phyloP scores from a whole-genome alignment of 2,888 invertebrate species.

The Eilema caniola region DNA sequence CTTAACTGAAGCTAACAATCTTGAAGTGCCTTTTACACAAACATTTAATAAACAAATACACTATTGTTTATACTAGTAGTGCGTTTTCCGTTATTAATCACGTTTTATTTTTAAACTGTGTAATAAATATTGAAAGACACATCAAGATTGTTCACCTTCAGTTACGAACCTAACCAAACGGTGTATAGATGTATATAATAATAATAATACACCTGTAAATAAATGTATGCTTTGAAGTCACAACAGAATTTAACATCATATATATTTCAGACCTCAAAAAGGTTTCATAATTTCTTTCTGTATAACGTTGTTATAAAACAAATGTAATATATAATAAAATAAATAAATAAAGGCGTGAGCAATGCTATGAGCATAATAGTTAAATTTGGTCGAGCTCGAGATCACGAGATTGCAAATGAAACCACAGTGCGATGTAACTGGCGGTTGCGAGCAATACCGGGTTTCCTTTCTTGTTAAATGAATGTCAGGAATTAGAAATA shows the following conservation, averaged over 20 bases:
- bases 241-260: not conserved
- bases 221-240: not conserved
- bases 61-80: too few species aligned
- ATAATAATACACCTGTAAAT: constrained; percentile 8
- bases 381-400: constrained; percentile 50
- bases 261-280: constrained; percentile 1
- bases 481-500: constrained; percentile 21
- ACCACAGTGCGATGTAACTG: constrained; percentile 43
- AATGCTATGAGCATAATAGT: constrained; percentile 44
- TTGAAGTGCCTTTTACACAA: too few species aligned
- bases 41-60: too few species aligned
- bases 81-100: too few species aligned
- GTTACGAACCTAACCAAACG: too few species aligned
- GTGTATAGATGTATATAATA: too few species aligned
- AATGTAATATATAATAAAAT: constrained; percentile 28
- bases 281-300: not conserved
- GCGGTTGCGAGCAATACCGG: constrained; percentile 32
- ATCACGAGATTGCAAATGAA: constrained; percentile 47
- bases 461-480: constrained; percentile 23
- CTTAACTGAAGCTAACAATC: too few species aligned
- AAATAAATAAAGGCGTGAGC: constrained; percentile 46
- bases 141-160: too few species aligned
- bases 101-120: too few species aligned
- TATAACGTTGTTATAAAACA: constrained; percentile 35
- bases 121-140: too few species aligned